Conservation (phyloP, 2,113 vertebrate species). For the Pipa parva region DNA sequence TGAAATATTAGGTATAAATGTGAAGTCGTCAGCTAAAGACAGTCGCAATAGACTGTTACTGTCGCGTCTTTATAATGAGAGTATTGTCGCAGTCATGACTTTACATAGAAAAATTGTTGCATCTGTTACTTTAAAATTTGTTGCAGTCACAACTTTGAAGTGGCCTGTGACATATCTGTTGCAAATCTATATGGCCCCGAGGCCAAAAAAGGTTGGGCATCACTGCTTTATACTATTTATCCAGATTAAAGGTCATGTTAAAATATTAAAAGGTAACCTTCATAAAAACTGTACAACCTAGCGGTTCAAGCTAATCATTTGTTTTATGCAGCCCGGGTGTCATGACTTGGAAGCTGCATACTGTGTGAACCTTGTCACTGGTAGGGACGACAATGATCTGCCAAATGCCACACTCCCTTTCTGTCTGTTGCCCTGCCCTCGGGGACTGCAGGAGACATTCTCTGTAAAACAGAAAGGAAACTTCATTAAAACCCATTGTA, state of each 20-base stretch:
- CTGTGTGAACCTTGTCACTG: constrained; percentile 13
- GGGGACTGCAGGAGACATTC: constrained; percentile 12
- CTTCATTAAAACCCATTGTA: neutral
- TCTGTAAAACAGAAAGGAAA: constrained; percentile 3
- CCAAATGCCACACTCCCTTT: constrained; percentile 5
- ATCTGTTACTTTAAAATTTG: no score
- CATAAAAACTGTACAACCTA: neutral
- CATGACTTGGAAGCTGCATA: constrained; percentile 10
- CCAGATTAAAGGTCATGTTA: neutral
- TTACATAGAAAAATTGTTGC: no score
- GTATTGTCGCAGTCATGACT: no score
- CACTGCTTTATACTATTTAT: no score
- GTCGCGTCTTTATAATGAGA: no score
- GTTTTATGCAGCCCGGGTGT: neutral
- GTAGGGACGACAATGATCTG: constrained; percentile 5
- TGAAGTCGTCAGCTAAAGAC: no score
- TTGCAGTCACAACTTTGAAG: no score
- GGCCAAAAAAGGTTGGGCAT: no score
- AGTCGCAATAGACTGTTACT: no score
- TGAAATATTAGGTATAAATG: no score
- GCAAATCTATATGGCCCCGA: no score
- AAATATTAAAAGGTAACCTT: neutral
- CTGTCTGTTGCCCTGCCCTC: constrained; percentile 11
- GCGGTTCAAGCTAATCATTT: neutral
- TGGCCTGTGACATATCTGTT: no score